Conservation (phyloP, 2,888 invertebrate genomes). For the Heteromyza rotundicornis region DNA sequence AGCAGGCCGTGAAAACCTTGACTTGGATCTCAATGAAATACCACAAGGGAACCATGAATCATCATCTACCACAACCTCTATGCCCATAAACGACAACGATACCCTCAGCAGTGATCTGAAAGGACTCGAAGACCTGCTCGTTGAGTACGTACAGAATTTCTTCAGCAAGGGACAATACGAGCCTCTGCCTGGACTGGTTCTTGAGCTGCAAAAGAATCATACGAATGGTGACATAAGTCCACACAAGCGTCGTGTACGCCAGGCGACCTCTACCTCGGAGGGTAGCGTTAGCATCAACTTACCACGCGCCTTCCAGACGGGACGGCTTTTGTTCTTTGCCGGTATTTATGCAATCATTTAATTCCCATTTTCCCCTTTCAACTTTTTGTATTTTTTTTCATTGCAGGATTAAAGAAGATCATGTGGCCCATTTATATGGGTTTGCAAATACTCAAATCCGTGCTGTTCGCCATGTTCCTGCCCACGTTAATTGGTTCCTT, state of each 20-base stretch:
- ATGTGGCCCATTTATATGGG: slow-evolving; percentile 83
- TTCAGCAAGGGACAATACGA: slow-evolving; percentile 50
- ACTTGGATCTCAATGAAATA: neutral
- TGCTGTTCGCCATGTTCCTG: slow-evolving; percentile 82
- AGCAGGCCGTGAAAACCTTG: neutral
- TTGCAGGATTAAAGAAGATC: slow-evolving; percentile 82
- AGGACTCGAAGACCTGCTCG: slow-evolving; percentile 47
- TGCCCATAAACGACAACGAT: neutral
- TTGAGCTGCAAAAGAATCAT: slow-evolving; percentile 44
- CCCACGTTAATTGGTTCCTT: slow-evolving; percentile 83
- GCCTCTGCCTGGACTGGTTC: slow-evolving; percentile 47
- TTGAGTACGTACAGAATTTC: slow-evolving; percentile 50
- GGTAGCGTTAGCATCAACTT: slow-evolving; percentile 68
- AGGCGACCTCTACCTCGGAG: slow-evolving; percentile 37
- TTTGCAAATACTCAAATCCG: slow-evolving; percentile 81
- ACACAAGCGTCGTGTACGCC: slow-evolving; percentile 44
- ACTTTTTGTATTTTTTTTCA: slow-evolving; percentile 55
- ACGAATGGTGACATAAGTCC: slow-evolving; percentile 59
- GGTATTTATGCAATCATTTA: slow-evolving; percentile 57
- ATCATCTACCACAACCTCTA: neutral
- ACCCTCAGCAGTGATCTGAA: slow-evolving; percentile 41
- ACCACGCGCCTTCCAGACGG: slow-evolving; percentile 67
- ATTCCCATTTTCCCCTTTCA: neutral
- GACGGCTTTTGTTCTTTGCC: slow-evolving; percentile 69
- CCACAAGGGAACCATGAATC: neutral